These are phyloP conservation scores for Eumaeus atala DNA, from an alignment of 1,140 invertebrate species.

Conservation along the genomic window DNA sequence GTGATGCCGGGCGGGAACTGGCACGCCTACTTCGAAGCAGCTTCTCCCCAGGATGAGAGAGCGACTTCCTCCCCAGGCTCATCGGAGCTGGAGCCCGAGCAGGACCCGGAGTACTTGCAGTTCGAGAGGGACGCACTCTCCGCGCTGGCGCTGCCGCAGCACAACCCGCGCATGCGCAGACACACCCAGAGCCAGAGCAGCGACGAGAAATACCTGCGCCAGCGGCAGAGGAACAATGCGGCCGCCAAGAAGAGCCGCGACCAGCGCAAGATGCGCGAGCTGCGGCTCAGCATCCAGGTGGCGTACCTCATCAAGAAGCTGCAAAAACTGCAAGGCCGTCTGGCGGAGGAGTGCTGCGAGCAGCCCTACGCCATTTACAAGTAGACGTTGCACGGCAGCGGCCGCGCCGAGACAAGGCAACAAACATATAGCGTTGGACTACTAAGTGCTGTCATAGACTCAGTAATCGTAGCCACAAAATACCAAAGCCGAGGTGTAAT, in stretches of 20 bases:
- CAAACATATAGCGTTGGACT: no score
- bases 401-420: no score
- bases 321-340: neutral
- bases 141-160: constrained; percentile 42
- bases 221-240: constrained; percentile 94
- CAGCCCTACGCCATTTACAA: neutral
- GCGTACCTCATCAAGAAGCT: constrained; percentile 73
- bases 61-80: no score
- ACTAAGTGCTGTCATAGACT: no score
- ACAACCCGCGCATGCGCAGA: constrained; percentile 44
- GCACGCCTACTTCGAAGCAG: neutral
- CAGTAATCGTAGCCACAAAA: no score
- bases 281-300: constrained; percentile 92
- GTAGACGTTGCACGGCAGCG: no score
- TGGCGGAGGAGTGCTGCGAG: neutral
- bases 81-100: constrained; percentile 26
- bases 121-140: constrained; percentile 38
- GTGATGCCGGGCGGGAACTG: neutral
- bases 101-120: constrained; percentile 30
- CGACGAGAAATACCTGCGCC: constrained; percentile 88
- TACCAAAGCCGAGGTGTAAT: no score
- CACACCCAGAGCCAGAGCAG: constrained; percentile 58
- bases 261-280: constrained; percentile 90
- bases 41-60: neutral
- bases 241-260: constrained; percentile 96